Evolutionary conservation across 2,113 vertebrate genomes (phyloP).

Genomic region (Nestor notabilis): DNA sequence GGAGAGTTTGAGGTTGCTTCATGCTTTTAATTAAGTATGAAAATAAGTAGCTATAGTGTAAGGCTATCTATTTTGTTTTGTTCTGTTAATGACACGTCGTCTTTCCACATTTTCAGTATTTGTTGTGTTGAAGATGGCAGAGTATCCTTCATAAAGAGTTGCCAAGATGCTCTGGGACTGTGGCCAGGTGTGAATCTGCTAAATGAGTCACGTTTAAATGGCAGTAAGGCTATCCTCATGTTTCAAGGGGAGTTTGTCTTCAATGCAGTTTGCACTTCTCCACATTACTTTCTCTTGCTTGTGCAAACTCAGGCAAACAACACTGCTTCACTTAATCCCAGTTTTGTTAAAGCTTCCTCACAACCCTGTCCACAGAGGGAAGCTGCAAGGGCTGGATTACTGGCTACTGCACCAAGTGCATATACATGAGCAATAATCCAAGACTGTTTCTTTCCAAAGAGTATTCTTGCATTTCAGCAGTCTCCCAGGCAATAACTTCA

Average conservation of each 20-base stretch:
- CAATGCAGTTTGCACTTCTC: neutral
- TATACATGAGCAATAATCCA: neutral
- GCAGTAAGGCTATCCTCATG: neutral
- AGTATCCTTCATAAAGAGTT: neutral
- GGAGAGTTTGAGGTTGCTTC: neutral
- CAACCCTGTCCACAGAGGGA: accelerated
- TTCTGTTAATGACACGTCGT: neutral
- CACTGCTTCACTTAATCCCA: neutral
- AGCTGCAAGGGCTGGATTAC: neutral
- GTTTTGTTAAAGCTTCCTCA: neutral
- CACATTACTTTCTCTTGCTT: neutral
- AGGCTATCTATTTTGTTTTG: neutral
- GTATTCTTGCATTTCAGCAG: neutral
- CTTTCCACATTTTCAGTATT: neutral
- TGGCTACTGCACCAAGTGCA: neutral
- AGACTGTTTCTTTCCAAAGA: neutral
- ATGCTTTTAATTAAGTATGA: neutral
- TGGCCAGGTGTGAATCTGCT: neutral
- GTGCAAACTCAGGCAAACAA: neutral
- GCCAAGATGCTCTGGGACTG: neutral
- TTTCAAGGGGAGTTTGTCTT: neutral
- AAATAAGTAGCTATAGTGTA: neutral
- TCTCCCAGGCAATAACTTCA: neutral
- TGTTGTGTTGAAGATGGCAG: neutral
- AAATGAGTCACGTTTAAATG: neutral